These are phyloP conservation scores for Arrhopalites spinosus DNA, from an alignment of 2,888 invertebrate genomes.

Conservation along the genomic window DNA sequence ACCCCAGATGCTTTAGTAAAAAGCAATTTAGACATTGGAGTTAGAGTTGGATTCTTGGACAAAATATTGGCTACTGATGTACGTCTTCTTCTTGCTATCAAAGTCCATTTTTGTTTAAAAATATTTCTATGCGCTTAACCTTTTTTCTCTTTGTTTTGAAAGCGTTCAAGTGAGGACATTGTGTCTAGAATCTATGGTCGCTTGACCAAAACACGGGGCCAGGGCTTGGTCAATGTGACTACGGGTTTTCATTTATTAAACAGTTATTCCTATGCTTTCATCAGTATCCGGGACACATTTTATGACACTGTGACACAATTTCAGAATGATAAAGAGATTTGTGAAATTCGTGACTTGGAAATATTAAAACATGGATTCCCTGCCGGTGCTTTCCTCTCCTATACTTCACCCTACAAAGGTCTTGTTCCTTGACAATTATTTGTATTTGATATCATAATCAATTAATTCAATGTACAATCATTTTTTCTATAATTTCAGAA, in stretches of 20 bases:
- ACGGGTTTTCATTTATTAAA: conserved; percentile 33
- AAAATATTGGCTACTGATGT: conserved; percentile 9
- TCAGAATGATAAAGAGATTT: conserved; percentile 43
- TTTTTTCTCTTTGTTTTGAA: no score
- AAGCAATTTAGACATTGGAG: conserved; percentile 44
- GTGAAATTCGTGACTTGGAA: conserved; percentile 44
- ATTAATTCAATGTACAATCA: no score
- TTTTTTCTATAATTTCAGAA: no score
- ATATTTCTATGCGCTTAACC: no score
- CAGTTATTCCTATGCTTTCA: conserved; percentile 45
- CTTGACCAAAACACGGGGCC: conserved; percentile 9
- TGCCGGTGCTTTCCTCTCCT: conserved; percentile 42
- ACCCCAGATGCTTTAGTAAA: conserved; percentile 42
- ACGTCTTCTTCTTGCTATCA: no score
- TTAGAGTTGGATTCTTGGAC: conserved; percentile 46
- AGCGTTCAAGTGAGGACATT: conserved; percentile 26
- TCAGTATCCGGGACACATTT: conserved; percentile 43
- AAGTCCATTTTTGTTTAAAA: no score
- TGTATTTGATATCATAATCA: no score
- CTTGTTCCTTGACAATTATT: no score
- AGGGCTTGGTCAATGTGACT: conserved; percentile 39
- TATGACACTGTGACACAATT: conserved; percentile 41
- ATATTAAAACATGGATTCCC: conserved; percentile 47
- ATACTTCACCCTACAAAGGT: conserved; percentile 44
- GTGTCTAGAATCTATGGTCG: conserved; percentile 40